Base-by-base conservation (phyloP, 2,797 vertebrate species). In the Sebastes oblongus region DNA sequence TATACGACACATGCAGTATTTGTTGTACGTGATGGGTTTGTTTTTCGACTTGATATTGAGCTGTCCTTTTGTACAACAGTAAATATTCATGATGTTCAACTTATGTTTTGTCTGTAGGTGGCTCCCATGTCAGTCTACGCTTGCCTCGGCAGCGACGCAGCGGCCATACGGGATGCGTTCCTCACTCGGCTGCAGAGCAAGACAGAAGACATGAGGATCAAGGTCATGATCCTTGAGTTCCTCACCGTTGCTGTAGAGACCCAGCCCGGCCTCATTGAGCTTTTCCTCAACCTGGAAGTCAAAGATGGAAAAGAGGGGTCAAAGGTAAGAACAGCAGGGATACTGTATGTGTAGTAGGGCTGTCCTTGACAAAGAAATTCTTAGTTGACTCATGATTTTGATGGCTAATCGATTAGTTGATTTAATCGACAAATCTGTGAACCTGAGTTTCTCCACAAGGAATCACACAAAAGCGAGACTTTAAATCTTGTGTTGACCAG, bases 61-160 rank as follows among this genome's bases (percentile, higher is more conserved):
- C n/a, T 18, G 29, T 65, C 0, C 7, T 30, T 75, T 42, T 60
- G 24, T 36, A 8, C 25, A 5, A 5, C 3, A 4, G 24, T 20
- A 18, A 22, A n/a, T 20, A 7, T 14, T 52, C 18, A 1, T 5
- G 1, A 16, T 4, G 1, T 30, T 32, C 1, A 20, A 8, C 20
- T n/a, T 6, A 0, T 13, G 0, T 58, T 71, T 39, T n/a, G 18
- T 64, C 52, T 42, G 20, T 70, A 99, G 98, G 98, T 98, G 85
- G 98, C 98, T 36, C 98, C 98, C 22, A 99, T 99, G 98, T 99
- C 98, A 0, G 98, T 99, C 46, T 99, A 99, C 0, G 98, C 98
- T 52, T 99, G 98, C 85, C 95, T 99, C 11, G 98, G 98, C 27
- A 97, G 89, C 0, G 98, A 99, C 0, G 98, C 98, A 0, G 96